Conservation (phyloP, 2,113 vertebrate species). For the Pycnonotus jocosus region DNA sequence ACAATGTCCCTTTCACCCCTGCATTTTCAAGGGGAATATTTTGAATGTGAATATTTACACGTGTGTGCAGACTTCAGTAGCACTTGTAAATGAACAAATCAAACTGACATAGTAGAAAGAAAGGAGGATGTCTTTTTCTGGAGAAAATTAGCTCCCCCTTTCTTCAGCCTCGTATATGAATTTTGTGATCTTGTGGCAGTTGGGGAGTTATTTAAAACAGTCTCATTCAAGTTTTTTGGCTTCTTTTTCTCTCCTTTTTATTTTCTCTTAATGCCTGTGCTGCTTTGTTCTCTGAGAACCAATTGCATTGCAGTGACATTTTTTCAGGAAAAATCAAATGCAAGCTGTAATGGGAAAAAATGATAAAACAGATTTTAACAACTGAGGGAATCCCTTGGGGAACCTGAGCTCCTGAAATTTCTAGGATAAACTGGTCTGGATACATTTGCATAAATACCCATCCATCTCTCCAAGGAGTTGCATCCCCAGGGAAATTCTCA, state of each 20-base stretch:
- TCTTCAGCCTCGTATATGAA: background rate
- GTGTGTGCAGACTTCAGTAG: background rate
- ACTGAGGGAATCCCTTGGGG: background rate
- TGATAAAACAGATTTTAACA: background rate
- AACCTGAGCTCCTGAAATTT: background rate
- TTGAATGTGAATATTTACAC: background rate
- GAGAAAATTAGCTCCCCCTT: slow-evolving; percentile 40
- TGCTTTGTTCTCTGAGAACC: background rate
- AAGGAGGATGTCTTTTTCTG: background rate
- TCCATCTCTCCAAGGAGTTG: background rate
- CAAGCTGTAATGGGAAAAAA: background rate
- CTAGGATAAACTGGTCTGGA: background rate
- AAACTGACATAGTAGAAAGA: background rate
- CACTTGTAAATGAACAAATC: background rate
- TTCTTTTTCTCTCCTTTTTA: background rate
- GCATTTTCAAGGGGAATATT: background rate
- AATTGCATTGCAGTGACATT: background rate
- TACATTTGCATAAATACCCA: background rate
- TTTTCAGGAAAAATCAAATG: background rate
- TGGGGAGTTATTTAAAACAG: background rate
- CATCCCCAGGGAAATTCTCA: background rate
- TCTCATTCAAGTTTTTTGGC: background rate
- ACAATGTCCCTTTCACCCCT: background rate
- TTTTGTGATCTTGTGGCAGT: background rate
- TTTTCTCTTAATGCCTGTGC: background rate